Evolutionary conservation across 1,140 invertebrate species (phyloP).

Genomic region (Danaus melanippus): DNA sequence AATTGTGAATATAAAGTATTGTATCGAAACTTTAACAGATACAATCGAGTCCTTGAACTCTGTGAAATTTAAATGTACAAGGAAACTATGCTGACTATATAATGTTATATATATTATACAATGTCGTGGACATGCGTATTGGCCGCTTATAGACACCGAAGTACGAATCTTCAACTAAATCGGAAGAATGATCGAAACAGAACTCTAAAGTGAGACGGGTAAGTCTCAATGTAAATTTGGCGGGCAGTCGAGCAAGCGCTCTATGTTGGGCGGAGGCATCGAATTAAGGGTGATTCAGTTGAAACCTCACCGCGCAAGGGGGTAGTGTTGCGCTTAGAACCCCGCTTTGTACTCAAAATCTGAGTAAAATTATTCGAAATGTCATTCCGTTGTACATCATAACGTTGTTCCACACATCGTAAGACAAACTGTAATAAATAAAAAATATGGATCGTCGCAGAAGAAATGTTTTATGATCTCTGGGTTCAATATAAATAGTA

Average conservation of each 20-base stretch:
- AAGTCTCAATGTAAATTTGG: constrained; percentile 29
- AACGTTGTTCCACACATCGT: no score
- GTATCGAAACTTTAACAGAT: constrained; percentile 47
- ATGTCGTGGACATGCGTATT: constrained; percentile 70
- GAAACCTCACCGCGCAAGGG: constrained; percentile 55
- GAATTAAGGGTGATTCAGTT: constrained; percentile 66
- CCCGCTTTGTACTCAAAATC: constrained; percentile 51
- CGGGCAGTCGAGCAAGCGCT: constrained; percentile 54
- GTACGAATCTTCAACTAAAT: constrained; percentile 61
- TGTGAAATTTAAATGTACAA: constrained; percentile 62
- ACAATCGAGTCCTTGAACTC: constrained; percentile 66
- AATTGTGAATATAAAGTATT: not conserved
- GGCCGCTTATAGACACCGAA: constrained; percentile 60
- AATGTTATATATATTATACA: constrained; percentile 58
- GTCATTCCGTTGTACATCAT: constrained; percentile 43
- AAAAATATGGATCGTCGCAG: constrained; percentile 13
- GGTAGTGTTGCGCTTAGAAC: constrained; percentile 46
- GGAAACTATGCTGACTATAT: constrained; percentile 64
- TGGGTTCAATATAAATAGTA: constrained; percentile 41
- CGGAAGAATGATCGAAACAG: constrained; percentile 25
- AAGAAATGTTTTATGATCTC: constrained; percentile 21
- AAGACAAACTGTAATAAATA: no score
- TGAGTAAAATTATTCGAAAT: constrained; percentile 60
- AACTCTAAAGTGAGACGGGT: constrained; percentile 24
- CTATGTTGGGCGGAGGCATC: constrained; percentile 68